Evolutionary conservation across 1,140 invertebrate genomes (phyloP).

Genomic region (Littorina saxatilis): DNA sequence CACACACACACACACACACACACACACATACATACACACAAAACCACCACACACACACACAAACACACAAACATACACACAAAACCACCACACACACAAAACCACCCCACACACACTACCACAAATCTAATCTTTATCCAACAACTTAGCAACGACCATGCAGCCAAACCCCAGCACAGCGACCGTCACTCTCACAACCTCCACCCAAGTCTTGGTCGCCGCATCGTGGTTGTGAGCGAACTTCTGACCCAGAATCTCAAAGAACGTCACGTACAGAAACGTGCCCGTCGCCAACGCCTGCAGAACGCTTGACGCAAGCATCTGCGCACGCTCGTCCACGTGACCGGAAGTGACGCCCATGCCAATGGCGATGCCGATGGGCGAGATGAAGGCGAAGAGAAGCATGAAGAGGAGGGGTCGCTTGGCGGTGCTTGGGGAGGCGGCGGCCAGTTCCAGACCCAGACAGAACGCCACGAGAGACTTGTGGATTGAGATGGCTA

Average conservation of each 20-base stretch:
- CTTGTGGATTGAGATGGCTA: slow-evolving; percentile 81
- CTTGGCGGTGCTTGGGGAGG: slow-evolving; percentile 70
- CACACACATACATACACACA: too few species aligned
- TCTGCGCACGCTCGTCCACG: too few species aligned
- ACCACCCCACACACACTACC: too few species aligned
- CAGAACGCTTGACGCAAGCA: slow-evolving; percentile 76
- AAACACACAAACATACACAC: too few species aligned
- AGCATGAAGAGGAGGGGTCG: slow-evolving; percentile 65
- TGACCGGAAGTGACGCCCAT: too few species aligned
- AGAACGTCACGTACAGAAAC: slow-evolving; percentile 92
- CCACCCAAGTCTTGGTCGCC: not conserved
- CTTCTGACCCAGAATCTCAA: slow-evolving; percentile 87
- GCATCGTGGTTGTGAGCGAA: slow-evolving; percentile 51
- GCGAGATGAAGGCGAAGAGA: slow-evolving; percentile 82
- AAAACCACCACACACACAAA: too few species aligned
- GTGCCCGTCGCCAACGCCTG: slow-evolving; percentile 89
- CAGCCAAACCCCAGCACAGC: slow-evolving; percentile 49
- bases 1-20: too few species aligned
- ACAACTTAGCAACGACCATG: slow-evolving; percentile 49
- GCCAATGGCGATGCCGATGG: slow-evolving; percentile 80
- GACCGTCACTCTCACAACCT: slow-evolving; percentile 50
- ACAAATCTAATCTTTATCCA: too few species aligned
- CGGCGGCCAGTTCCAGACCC: slow-evolving; percentile 81
- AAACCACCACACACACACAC: too few species aligned
- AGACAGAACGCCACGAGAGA: slow-evolving; percentile 87